Base-by-base conservation (phyloP, 2,113 vertebrate genomes). In the Calyptomena viridis region DNA sequence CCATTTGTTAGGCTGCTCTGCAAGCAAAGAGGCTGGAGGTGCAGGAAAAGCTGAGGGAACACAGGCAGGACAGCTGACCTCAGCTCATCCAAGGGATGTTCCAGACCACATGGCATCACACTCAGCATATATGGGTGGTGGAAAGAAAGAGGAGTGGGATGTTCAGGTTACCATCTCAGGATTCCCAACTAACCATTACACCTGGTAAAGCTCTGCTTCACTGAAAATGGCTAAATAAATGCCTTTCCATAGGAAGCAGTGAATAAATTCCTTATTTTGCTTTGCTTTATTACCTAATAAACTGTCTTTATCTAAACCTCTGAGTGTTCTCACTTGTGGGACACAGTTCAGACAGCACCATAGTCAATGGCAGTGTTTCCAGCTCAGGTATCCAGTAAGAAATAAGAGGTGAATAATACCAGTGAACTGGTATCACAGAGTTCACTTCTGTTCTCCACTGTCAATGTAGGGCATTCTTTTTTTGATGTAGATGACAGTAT, bases 31-130 rank as follows among this genome's bases (percentile, higher is more conserved):
- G 53, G 31, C 25, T 58, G 16, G 8, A 52, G 11, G 4, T 11
- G 14, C 59, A 85, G 40, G 30, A 56, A 16, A 28, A 62, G 30
- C 25, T 42, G 60, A 76, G 14, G 27, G 53, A 13, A 10, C n/a
- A 42, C 17, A 49, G 18, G 25, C 7, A 33, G 39, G 60, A 64
- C 23, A 53, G 71, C 14, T 63, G 58, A 37, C 25, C 30, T 19
- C 25, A 44, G 3, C 22, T 40, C 42, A 66, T 15, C 40, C 20
- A 52, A 25, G 49, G 30, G 25, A 42, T 35, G 30, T 22, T 27
- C 75, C 1, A 1, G 5, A 39, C 19, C n/a, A 20, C 2, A 17
- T 2, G 1, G 3, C 47, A 53, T 5, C 28, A 20, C 14, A 22
- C 28, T 47, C 47, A 24, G 28, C 23, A 11, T 17, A 4, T 23